Percentiles rank a stretch among this genome's conserved stretches.
These are phyloP conservation scores for Gibbula magus DNA, from an alignment of 2,888 invertebrate species.

Conservation along the genomic window DNA sequence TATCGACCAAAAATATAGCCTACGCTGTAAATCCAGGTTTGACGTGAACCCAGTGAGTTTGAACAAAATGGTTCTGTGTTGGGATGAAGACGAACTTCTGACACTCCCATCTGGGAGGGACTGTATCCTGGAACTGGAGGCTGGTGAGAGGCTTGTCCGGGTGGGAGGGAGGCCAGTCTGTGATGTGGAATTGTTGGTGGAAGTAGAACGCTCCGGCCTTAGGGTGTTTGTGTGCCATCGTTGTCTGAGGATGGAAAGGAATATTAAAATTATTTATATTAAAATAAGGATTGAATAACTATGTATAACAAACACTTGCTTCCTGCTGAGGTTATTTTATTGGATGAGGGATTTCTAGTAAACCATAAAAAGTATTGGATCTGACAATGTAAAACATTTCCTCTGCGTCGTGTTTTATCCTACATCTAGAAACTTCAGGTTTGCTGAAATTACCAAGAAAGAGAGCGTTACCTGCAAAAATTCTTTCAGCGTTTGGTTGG, in stretches of 20 bases:
- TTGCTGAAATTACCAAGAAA: too few relatives aligned
- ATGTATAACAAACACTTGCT: too few relatives aligned
- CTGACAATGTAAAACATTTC: background rate
- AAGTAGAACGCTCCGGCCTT: constrained; percentile 17
- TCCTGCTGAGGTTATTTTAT: too few relatives aligned
- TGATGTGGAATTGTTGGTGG: constrained; percentile 23
- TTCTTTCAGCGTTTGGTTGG: constrained; percentile 28
- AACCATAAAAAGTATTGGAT: too few relatives aligned
- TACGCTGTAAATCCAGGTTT: background rate
- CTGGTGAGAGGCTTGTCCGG: background rate
- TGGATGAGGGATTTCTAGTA: too few relatives aligned
- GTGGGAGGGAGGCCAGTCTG: constrained; percentile 15
- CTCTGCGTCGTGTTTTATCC: too few relatives aligned
- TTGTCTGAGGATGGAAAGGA: background rate
- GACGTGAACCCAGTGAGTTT: background rate
- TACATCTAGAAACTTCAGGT: too few relatives aligned
- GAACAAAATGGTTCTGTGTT: background rate
- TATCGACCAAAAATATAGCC: background rate
- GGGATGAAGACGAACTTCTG: constrained; percentile 18
- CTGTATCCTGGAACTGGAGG: background rate
- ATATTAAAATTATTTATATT: too few relatives aligned
- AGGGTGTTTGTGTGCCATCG: background rate
- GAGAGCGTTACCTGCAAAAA: constrained; percentile 28
- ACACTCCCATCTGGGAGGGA: background rate
- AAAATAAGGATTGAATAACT: background rate